Conservation (phyloP, 2,113 vertebrate species). For the Aspidoscelis tigris region DNA sequence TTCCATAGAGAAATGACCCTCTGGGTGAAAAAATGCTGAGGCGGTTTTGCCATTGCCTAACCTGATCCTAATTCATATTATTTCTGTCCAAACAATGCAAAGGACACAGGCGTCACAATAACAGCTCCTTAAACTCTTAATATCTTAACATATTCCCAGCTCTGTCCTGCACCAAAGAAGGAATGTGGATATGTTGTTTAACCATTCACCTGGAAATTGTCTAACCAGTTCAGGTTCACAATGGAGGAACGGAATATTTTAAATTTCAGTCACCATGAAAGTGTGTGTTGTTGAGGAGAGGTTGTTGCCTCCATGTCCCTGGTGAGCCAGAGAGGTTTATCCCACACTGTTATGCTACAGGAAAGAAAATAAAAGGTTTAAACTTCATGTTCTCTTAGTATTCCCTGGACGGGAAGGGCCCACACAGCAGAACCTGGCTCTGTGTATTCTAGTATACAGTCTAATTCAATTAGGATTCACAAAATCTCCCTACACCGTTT, state of each 20-base stretch:
- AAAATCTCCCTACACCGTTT: conserved; percentile 19
- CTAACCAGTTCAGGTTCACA: not conserved
- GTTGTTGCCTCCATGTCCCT: not conserved
- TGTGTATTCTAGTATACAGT: not conserved
- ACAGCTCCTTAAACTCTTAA: too few relatives aligned
- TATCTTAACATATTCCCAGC: too few relatives aligned
- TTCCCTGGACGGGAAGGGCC: not conserved
- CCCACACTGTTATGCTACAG: conserved; percentile 4
- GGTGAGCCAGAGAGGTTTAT: not conserved
- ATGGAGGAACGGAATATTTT: not conserved
- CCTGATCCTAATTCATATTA: too few relatives aligned
- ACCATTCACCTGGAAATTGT: not conserved
- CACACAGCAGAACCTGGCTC: not conserved
- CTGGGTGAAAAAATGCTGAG: too few relatives aligned
- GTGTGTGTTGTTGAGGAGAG: not conserved
- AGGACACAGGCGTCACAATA: not conserved
- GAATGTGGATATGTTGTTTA: not conserved
- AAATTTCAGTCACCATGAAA: not conserved
- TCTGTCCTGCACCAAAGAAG: too few relatives aligned
- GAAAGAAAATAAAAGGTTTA: not conserved
- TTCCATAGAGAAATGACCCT: too few relatives aligned
- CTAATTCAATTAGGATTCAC: conserved; percentile 36
- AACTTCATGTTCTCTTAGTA: not conserved
- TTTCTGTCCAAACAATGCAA: too few relatives aligned
- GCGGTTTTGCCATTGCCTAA: too few relatives aligned